These are phyloP conservation scores for Myrmecophaga tridactyla DNA, from an alignment of 2,113 vertebrate species.

Conservation along the genomic window DNA sequence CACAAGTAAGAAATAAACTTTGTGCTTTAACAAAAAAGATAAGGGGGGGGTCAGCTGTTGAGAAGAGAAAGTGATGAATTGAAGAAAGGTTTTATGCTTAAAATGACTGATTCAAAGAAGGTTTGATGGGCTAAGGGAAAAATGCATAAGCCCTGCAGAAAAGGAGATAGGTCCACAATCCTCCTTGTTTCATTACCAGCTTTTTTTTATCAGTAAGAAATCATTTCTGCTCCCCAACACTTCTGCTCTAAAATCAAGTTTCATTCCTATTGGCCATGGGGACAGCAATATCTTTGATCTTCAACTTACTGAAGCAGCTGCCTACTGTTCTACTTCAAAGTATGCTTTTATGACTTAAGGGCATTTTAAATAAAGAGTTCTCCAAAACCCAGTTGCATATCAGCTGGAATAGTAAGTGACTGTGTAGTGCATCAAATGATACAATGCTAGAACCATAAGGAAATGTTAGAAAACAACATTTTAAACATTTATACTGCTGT, in stretches of 20 bases:
- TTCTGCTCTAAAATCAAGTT: conserved; percentile 51
- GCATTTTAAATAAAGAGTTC: conserved; percentile 71
- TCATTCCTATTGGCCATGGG: conserved; percentile 51
- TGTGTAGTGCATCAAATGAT: conserved; percentile 19
- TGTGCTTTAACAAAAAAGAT: too few species aligned
- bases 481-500: not conserved
- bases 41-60: not conserved
- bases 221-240: conserved; percentile 47
- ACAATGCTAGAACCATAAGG: not conserved
- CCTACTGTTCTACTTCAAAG: conserved; percentile 75
- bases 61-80: not conserved
- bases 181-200: not conserved
- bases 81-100: conserved; percentile 37
- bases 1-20: too few species aligned
- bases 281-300: conserved; percentile 70
- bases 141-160: not conserved
- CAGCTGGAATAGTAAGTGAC: not conserved
- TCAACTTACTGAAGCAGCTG: conserved; percentile 59
- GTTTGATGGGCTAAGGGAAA: not conserved
- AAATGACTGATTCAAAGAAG: conserved; percentile 50
- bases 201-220: conserved; percentile 58
- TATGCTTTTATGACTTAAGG: conserved; percentile 58
- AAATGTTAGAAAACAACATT: not conserved
- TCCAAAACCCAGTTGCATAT: conserved; percentile 47
- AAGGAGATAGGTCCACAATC: not conserved